Evolutionary conservation across 2,797 vertebrate genomes (phyloP).

Genomic region (Tadarida brasiliensis): DNA sequence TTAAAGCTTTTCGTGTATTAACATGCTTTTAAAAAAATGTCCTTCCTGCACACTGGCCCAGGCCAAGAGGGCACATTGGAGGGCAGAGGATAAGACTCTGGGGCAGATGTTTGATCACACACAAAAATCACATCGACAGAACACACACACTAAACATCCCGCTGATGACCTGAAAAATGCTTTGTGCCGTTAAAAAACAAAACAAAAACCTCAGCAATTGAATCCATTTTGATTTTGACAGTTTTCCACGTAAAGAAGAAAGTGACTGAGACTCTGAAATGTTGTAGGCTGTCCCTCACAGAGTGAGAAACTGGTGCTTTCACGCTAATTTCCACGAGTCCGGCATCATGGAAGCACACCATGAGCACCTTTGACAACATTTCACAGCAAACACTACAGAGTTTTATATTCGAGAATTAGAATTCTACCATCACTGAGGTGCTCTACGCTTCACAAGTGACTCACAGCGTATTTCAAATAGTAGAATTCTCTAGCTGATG

Average conservation of each 20-base stretch:
- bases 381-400: not conserved
- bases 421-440: conserved; percentile 46
- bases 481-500: not conserved
- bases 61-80: not conserved
- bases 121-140: not conserved
- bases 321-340: not conserved
- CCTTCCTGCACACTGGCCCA: not conserved
- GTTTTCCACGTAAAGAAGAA: not conserved
- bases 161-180: not conserved
- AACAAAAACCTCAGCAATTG: not conserved
- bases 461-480: conserved; percentile 31
- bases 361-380: not conserved
- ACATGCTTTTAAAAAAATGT: conserved; percentile 39
- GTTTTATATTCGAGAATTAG: conserved; percentile 48
- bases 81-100: not conserved
- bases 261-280: not conserved
- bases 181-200: not conserved
- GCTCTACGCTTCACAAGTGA: conserved; percentile 17
- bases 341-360: not conserved
- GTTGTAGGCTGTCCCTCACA: not conserved
- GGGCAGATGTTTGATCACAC: not conserved
- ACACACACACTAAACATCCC: not conserved
- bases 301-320: not conserved
- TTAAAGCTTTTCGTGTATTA: not conserved
- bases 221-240: not conserved